Evolutionary conservation across 1,140 invertebrate species (phyloP).

Genomic region (Cydia amplana): DNA sequence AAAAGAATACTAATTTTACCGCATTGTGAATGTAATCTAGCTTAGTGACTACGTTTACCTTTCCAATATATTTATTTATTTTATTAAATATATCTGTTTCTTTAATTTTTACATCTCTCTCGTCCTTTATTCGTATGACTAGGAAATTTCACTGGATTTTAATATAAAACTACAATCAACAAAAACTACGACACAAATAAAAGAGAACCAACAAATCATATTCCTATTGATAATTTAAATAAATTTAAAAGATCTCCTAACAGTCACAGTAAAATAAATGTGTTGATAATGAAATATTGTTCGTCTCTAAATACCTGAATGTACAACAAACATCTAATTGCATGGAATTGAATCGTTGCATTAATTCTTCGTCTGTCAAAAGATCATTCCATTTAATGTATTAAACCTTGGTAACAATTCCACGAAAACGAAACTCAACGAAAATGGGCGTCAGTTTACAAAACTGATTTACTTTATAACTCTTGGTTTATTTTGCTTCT

Average conservation of each 20-base stretch:
- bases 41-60: neutral
- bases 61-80: neutral
- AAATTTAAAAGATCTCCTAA: too few species aligned
- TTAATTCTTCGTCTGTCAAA: neutral
- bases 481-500: neutral
- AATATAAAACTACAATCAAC: neutral
- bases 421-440: neutral
- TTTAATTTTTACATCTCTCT: constrained; percentile 20
- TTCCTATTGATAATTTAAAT: too few species aligned
- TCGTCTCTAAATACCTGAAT: too few species aligned
- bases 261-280: neutral
- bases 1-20: neutral
- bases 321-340: neutral
- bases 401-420: neutral
- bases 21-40: neutral
- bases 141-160: neutral
- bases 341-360: neutral
- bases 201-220: neutral
- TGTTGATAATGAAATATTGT: neutral
- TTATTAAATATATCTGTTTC: constrained; percentile 12
- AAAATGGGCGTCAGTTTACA: neutral
- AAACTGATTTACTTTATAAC: neutral
- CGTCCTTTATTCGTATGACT: neutral
- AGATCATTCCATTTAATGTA: neutral
- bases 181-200: neutral